Evolutionary conservation across 2,113 vertebrate genomes (phyloP), one percentile per base, ranked within the genome.

Genomic region (Mionectes macconnelli): DNA sequence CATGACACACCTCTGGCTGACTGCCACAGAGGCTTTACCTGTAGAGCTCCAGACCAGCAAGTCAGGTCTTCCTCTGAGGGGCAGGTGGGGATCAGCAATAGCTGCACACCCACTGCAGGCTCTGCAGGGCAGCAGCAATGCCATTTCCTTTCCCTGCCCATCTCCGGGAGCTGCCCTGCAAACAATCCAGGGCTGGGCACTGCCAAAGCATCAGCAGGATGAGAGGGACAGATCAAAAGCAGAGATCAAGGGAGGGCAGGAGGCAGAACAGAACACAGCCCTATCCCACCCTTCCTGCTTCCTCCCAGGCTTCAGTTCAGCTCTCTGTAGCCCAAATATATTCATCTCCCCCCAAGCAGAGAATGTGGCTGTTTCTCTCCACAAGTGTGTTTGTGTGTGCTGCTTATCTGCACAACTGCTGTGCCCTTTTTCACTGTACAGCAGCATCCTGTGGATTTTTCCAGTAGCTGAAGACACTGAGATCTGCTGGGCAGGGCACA

Each of bases 201-300:
- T 37, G 50, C 70, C 67, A 62, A 72, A 76, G 75, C 75, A 76
- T 21, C 35, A 8, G 45, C 68, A 60, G 88, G 88, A 86, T 70
- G 73, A 77, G 17, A 3, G 45, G 50, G 7, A 57, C 60, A 62
- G 72, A 92, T 87, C 69, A 92, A 92, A 94, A 88, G 49, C 80
- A 37, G 33, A 89, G 76, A 84, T 81, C 88, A 92, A 50, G 49
- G 35, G n/a, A 94, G 89, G 70, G 57, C 91, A 85, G 62, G 68
- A 93, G 90, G 83, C 73, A 92, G 83, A 53, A 63, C 39, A 2
- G 10, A 80, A 31, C 55, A 77, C 88, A 84, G 1, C 13, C n/a
- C 82, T 28, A 53, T n/a, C 86, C 85, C 94, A 92, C 94, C 96
- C 86, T 97, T 96, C 92, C 96, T 97, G 94, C 89, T 97, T 97